Conservation (phyloP, 2,888 invertebrate species). For the Andrena minutula region DNA sequence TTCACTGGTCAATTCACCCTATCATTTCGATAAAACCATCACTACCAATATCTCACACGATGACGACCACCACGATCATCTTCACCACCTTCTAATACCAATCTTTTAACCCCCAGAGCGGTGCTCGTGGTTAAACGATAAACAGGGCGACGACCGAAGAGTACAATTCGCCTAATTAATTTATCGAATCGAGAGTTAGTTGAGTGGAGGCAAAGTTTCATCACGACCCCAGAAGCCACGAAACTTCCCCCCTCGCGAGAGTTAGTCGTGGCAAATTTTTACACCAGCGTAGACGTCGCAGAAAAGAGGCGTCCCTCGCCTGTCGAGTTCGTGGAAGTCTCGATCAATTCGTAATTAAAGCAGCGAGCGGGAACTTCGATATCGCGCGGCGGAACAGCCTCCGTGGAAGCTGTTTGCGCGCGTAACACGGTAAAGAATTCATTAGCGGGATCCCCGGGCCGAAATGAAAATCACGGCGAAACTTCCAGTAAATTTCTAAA, state of each 20-base stretch:
- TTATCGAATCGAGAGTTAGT: constrained; percentile 68
- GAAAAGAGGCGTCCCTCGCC: constrained; percentile 56
- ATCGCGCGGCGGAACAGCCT: constrained; percentile 43
- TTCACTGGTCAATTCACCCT: too few relatives aligned
- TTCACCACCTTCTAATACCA: not conserved
- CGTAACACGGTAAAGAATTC: constrained; percentile 63
- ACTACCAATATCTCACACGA: too few relatives aligned
- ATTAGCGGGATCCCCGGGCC: constrained; percentile 55
- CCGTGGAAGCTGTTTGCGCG: constrained; percentile 35
- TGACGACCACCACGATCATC: too few relatives aligned
- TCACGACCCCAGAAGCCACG: not conserved
- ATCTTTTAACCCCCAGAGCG: not conserved
- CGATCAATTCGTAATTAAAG: constrained; percentile 79
- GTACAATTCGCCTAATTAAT: constrained; percentile 68
- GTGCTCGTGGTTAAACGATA: not conserved
- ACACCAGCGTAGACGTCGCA: constrained; percentile 43
- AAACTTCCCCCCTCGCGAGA: constrained; percentile 12
- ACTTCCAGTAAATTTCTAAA: constrained; percentile 56
- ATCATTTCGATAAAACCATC: too few relatives aligned
- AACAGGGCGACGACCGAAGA: not conserved
- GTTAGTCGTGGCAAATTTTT: constrained; percentile 59
- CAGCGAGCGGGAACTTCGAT: constrained; percentile 60
- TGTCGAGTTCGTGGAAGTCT: constrained; percentile 73
- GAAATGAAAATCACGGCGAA: constrained; percentile 58
- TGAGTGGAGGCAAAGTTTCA: constrained; percentile 46